Evolutionary conservation across 2,113 vertebrate genomes (phyloP).

Genomic region (Blennius ocellaris): DNA sequence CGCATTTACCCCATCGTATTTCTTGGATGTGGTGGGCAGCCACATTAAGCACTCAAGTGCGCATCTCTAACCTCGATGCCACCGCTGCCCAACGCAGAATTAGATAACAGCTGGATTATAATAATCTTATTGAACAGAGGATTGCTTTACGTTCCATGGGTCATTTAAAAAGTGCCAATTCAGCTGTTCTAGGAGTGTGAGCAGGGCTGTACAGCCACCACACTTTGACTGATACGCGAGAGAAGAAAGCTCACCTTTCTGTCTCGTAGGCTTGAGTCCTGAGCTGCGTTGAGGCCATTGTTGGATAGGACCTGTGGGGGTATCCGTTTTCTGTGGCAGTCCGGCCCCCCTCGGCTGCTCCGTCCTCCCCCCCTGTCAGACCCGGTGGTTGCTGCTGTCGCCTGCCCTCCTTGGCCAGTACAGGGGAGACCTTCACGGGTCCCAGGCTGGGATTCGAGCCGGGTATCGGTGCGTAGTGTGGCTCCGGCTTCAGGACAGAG

Average conservation of each 20-base stretch:
- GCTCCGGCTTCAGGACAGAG: conserved; percentile 88
- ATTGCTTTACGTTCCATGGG: too few species aligned
- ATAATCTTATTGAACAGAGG: too few species aligned
- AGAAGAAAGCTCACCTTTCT: conserved; percentile 66
- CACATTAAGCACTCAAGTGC: too few species aligned
- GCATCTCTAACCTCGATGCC: too few species aligned
- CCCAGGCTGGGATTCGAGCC: conserved; percentile 60
- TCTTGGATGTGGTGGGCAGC: too few species aligned
- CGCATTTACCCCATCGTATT: too few species aligned
- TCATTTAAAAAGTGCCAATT: too few species aligned
- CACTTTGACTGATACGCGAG: too few species aligned
- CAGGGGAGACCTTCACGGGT: conserved; percentile 78
- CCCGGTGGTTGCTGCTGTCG: conserved; percentile 50
- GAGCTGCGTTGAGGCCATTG: conserved; percentile 11
- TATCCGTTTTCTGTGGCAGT: conserved; percentile 83
- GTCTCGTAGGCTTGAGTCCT: conserved; percentile 24
- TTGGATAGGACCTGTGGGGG: not conserved
- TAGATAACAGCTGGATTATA: too few species aligned
- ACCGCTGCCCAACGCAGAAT: too few species aligned
- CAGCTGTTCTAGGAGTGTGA: too few species aligned
- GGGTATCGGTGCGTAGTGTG: conserved; percentile 90
- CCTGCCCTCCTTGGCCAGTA: conserved; percentile 88
- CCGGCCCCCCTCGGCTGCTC: conserved; percentile 6
- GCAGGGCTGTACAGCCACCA: too few species aligned
- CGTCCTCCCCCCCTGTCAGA: conserved; percentile 18